phyloP scores from a whole-genome alignment of 2,113 vertebrate genomes.

The Mixornis gularis region DNA sequence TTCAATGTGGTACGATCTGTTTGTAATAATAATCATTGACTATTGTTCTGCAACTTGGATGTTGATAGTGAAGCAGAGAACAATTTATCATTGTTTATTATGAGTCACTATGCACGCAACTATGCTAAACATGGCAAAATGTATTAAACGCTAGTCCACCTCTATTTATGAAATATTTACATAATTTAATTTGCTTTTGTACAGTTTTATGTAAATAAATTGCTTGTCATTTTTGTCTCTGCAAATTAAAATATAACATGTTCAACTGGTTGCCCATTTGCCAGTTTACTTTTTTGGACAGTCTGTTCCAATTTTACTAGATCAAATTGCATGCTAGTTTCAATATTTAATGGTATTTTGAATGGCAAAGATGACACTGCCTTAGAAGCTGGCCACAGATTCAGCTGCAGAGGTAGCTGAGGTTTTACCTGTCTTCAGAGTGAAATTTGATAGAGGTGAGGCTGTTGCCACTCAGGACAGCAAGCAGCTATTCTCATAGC shows the following conservation, averaged over 20 bases:
- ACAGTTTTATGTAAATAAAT: slow-evolving; percentile 99
- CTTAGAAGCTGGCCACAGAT: background rate
- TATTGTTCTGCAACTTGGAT: slow-evolving; percentile 99
- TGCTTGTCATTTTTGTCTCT: slow-evolving; percentile 99
- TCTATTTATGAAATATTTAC: slow-evolving; percentile 99
- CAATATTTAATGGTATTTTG: background rate
- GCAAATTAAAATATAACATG: slow-evolving; percentile 99
- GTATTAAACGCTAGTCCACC: slow-evolving; percentile 98
- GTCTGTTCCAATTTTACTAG: background rate
- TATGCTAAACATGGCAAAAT: slow-evolving; percentile 99
- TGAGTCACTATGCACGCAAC: slow-evolving; percentile 99
- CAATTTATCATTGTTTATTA: slow-evolving; percentile 98
- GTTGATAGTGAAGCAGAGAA: slow-evolving; percentile 97
- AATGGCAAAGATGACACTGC: background rate
- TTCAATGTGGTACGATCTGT: slow-evolving; percentile 86
- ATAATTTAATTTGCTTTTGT: slow-evolving; percentile 99
- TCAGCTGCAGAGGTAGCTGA: background rate
- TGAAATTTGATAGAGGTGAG: background rate
- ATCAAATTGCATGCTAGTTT: slow-evolving; percentile 1
- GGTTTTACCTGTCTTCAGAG: background rate
- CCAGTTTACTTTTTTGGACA: slow-evolving; percentile 61
- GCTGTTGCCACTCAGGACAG: background rate
- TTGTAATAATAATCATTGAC: slow-evolving; percentile 97
- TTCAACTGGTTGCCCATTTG: slow-evolving; percentile 76
- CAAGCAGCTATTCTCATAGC: background rate